Base-by-base conservation (phyloP, 2,888 invertebrate genomes). In the Drosophila conformis region DNA sequence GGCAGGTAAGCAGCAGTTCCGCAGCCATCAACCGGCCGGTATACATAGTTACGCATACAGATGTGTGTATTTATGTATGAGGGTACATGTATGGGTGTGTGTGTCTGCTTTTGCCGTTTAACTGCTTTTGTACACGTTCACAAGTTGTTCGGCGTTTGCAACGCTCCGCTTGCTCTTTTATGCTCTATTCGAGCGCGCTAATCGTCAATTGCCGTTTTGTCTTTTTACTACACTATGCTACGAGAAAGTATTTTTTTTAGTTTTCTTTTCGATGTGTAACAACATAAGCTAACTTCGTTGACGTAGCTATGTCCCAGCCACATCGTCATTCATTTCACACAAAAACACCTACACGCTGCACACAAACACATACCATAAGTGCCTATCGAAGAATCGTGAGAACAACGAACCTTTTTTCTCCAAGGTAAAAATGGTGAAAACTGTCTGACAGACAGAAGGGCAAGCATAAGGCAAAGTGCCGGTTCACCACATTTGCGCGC, bases 41-140 rank as follows among this genome's bases (percentile, higher is more conserved):
- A 89, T 61, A 61, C 70, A 76, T 69, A 74, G 56, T 65, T 67
- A 67, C 46, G 21, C 21, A 18, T 25, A 70, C 46, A 25, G 18
- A 61, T 42, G 48, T 59, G 72, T 53, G 65, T 33, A 68, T 48
- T 56, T 64, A 60, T 11, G 27, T 36, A 64, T 58, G 46, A 57
- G 59, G 69, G 46, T 52, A 8, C 38, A 8, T 38, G 48, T 59
- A 53, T 40, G 42, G 46, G 48, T 38, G 40, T 29, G 69, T 64
- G 33, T 69, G 54, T 64, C 35, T 67, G 56, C 42, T 73, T 79
- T 77, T 75, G 83, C 65, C 59, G 89, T 86, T 75, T 73, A 87
- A 82, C 89, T 83, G 68, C 89, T 85, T 85, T 85, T 87, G 85
- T 85, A 88, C 83, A 88, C 89, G 89, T 86, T 85, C 87, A 80